A percentile compares a stretch with the other conserved stretches of the same genome.
Evolutionary conservation across 2,888 invertebrate genomes (phyloP).

Genomic region (Eupeodes latifasciatus): DNA sequence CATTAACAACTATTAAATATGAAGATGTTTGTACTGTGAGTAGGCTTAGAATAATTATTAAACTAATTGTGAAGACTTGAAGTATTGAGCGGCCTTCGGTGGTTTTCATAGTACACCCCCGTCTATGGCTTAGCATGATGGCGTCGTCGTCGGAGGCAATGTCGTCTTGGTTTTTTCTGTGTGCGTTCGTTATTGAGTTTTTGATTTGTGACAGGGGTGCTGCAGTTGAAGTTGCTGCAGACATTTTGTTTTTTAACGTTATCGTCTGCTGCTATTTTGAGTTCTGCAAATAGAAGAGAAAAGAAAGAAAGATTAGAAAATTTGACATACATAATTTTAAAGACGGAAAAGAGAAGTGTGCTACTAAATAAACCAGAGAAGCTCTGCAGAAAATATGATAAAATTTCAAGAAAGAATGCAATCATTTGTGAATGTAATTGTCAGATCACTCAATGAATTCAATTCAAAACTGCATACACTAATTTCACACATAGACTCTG

Average conservation of each 20-base stretch:
- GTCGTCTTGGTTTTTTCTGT: neutral
- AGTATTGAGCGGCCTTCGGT: slow-evolving; percentile 19
- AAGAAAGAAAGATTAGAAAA: neutral
- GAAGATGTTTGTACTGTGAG: slow-evolving; percentile 79
- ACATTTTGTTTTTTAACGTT: slow-evolving; percentile 32
- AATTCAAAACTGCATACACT: too few relatives aligned
- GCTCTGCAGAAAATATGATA: too few relatives aligned
- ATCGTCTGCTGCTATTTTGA: slow-evolving; percentile 58
- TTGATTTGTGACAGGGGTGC: slow-evolving; percentile 50
- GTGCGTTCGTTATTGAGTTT: slow-evolving; percentile 28
- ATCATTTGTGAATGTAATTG: too few relatives aligned
- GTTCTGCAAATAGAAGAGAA: slow-evolving; percentile 34
- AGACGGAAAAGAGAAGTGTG: too few relatives aligned
- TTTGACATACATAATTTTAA: neutral
- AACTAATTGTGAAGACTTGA: slow-evolving; percentile 60
- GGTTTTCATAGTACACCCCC: slow-evolving; percentile 19
- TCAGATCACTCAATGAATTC: too few relatives aligned
- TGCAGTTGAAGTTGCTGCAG: slow-evolving; percentile 18
- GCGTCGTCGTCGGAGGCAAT: neutral
- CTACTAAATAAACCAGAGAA: too few relatives aligned
- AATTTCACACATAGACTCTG: too few relatives aligned
- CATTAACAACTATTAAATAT: slow-evolving; percentile 87
- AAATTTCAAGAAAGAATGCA: too few relatives aligned
- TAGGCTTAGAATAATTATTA: slow-evolving; percentile 62
- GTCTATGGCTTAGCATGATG: slow-evolving; percentile 62